Base-by-base conservation (phyloP, 2,113 vertebrate genomes). In the Cyanocitta stelleri region DNA sequence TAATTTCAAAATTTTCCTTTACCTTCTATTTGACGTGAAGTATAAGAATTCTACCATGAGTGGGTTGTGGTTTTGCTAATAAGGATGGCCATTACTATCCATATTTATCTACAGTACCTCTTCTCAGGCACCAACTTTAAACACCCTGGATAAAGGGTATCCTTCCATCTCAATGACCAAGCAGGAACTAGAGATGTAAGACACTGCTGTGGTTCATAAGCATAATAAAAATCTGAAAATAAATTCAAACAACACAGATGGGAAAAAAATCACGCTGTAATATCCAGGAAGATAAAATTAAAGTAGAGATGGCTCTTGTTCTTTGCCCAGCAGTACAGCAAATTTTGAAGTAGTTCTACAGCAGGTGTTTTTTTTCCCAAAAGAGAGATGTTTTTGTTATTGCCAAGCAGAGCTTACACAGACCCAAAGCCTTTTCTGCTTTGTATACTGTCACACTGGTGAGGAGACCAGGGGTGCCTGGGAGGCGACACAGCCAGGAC, bases 401-500 rank as follows among this genome's bases (percentile, higher is more conserved):
- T 87, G 56, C 10, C 41, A 29, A 55, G n/a, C 29, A 71, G 10
- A 3, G 39, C 23, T 62, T 14, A 54, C 55, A 62, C 29, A 69
- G 39, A 39, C 12, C 9, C 63, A 69, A 69, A 6, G 33, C 30
- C 24, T 56, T 24, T 55, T 41, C 56, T 63, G 41, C 11, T 63
- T 21, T 5, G 11, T 3, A 0, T 55, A 13, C 23, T n/a, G n/a
- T 16, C 24, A 11, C 0, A 0, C 4, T 46, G 23, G 22, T 5
- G 24, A 62, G 74, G 19, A 14, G 16, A 4, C 24, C 18, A 5
- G 24, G 29, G 2, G 12, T 30, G 48, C 19, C n/a, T 46, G 39
- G 39, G 27, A 69, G 16, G 3, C 20, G 30, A 48, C 29, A 33
- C 3, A 62, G 23, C 7, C 41, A 48, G 41, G 24, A 55, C 19